Evolutionary conservation across 2,113 vertebrate species (phyloP).

Genomic region (Odontophorus gujanensis): DNA sequence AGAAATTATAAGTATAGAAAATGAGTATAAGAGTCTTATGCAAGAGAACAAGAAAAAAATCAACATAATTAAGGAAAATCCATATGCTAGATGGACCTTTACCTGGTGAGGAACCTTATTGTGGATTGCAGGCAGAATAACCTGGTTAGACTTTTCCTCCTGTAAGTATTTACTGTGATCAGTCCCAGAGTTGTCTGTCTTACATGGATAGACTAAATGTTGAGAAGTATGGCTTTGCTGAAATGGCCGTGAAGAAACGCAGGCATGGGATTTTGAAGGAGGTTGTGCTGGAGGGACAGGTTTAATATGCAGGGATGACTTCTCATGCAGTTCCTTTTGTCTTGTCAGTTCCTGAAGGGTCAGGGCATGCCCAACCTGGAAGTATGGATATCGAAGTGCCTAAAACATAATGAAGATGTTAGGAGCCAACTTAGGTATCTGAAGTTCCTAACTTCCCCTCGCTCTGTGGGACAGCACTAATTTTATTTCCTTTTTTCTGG

Average conservation of each 20-base stretch:
- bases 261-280: slow-evolving; percentile 77
- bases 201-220: slow-evolving; percentile 73
- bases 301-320: slow-evolving; percentile 77
- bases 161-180: slow-evolving; percentile 73
- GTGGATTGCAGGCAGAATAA: slow-evolving; percentile 83
- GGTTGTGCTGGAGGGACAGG: slow-evolving; percentile 87
- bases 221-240: slow-evolving; percentile 83
- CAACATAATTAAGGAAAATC: neutral
- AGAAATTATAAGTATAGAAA: too few species aligned
- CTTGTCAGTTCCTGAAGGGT: slow-evolving; percentile 84
- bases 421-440: neutral
- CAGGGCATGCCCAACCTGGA: slow-evolving; percentile 87
- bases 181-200: slow-evolving; percentile 70
- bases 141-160: slow-evolving; percentile 74
- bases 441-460: neutral
- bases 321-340: slow-evolving; percentile 77
- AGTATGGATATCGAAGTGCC: slow-evolving; percentile 91
- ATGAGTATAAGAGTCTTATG: neutral
- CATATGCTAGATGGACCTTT: neutral
- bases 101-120: slow-evolving; percentile 80
- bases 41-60: neutral
- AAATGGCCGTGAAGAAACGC: slow-evolving; percentile 80
- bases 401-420: slow-evolving; percentile 63
- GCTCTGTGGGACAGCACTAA: neutral
- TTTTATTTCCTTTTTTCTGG: neutral